Evolutionary conservation across 2,888 invertebrate genomes (phyloP).

Genomic region (Brachyptera putata): DNA sequence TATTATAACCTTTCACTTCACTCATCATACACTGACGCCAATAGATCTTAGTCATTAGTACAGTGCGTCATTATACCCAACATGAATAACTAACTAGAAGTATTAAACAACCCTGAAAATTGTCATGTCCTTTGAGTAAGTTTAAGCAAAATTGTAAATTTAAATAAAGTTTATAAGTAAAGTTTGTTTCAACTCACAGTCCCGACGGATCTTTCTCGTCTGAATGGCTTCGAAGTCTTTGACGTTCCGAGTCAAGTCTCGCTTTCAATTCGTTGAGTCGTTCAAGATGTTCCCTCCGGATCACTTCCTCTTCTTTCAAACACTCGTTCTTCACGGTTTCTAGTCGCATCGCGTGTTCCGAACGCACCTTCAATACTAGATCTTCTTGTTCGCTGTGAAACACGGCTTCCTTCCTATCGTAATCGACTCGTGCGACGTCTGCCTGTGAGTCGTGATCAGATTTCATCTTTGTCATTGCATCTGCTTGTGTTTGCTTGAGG

Average conservation of each 20-base stretch:
- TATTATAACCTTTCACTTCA: too few species aligned
- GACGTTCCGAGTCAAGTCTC: constrained; percentile 54
- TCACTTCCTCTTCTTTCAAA: constrained; percentile 56
- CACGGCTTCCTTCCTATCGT: background rate
- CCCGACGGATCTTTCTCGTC: constrained; percentile 3
- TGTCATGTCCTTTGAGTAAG: too few species aligned
- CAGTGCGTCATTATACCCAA: too few species aligned
- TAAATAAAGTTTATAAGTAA: too few species aligned
- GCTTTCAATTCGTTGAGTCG: constrained; percentile 60
- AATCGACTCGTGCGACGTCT: background rate
- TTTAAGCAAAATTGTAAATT: too few species aligned
- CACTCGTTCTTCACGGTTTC: background rate
- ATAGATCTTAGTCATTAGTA: too few species aligned
- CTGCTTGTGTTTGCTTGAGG: background rate
- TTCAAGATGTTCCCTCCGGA: constrained; percentile 64
- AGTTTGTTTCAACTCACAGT: background rate
- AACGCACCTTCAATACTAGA: background rate
- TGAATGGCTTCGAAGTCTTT: constrained; percentile 38
- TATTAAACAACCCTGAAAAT: too few species aligned
- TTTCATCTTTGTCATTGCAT: background rate
- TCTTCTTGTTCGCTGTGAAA: constrained; percentile 1
- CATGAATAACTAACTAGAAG: too few species aligned
- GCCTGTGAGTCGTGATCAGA: background rate
- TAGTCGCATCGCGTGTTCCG: constrained; percentile 3
- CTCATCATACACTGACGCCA: too few species aligned